Evolutionary conservation across 2,888 invertebrate species (phyloP).

Genomic region (Poecilus cupreus): DNA sequence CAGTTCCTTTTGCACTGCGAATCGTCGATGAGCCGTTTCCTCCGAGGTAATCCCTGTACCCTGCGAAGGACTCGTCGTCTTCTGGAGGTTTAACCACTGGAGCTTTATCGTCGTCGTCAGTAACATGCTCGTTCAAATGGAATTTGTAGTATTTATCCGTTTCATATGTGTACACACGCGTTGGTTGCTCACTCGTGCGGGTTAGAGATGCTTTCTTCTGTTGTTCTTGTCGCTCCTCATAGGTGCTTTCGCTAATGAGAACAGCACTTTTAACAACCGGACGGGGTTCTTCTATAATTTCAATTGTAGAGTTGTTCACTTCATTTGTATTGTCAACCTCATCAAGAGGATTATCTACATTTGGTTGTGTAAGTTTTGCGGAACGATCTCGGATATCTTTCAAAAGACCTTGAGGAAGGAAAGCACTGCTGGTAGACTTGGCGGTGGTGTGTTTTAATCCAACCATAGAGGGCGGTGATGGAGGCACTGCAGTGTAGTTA

Average conservation of each 20-base stretch:
- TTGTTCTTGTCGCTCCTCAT: constrained; percentile 79
- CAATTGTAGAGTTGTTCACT: constrained; percentile 81
- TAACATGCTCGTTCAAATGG: constrained; percentile 84
- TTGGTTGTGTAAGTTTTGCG: constrained; percentile 72
- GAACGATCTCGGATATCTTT: constrained; percentile 83
- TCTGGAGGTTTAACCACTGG: constrained; percentile 67
- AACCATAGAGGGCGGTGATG: constrained; percentile 68
- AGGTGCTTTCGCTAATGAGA: constrained; percentile 80
- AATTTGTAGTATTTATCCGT: constrained; percentile 88
- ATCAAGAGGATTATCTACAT: constrained; percentile 52
- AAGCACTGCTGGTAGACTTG: constrained; percentile 73
- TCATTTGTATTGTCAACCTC: constrained; percentile 69
- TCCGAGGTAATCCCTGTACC: constrained; percentile 83
- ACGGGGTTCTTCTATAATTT: constrained; percentile 65
- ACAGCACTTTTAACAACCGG: constrained; percentile 64
- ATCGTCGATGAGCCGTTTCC: constrained; percentile 85
- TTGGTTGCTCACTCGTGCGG: constrained; percentile 67
- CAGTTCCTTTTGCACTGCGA: constrained; percentile 92
- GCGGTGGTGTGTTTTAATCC: constrained; percentile 63
- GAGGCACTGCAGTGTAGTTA: constrained; percentile 67
- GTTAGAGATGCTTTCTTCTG: constrained; percentile 67
- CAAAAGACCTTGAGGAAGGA: constrained; percentile 80
- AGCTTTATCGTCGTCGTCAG: constrained; percentile 72
- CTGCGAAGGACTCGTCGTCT: constrained; percentile 85
- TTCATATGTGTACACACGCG: constrained; percentile 79